phyloP scores from a whole-genome alignment of 2,888 invertebrate genomes.

The Allophyes oxyacanthae region DNA sequence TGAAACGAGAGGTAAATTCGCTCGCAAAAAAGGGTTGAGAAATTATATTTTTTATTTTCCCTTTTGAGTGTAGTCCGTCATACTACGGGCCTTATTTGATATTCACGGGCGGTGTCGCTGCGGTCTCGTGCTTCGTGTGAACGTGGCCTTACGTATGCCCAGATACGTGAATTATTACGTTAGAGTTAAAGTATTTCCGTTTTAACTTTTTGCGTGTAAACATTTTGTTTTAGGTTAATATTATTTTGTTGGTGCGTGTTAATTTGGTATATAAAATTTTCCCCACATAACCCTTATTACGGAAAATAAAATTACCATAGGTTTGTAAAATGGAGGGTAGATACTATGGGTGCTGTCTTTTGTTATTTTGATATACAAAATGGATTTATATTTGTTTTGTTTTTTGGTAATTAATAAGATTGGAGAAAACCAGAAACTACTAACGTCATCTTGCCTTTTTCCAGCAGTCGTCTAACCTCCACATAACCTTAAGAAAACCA shows the following conservation, averaged over 20 bases:
- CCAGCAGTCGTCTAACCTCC: conserved; percentile 7
- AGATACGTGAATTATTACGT: conserved; percentile 41
- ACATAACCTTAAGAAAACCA: conserved; percentile 16
- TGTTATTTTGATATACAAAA: neutral
- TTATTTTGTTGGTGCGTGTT: conserved; percentile 23
- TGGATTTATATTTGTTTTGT: neutral
- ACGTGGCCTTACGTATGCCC: conserved; percentile 36
- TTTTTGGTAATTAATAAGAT: no score
- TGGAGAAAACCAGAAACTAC: no score
- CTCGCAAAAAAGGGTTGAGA: conserved; percentile 32
- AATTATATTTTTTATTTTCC: conserved; percentile 18
- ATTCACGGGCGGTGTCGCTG: conserved; percentile 49
- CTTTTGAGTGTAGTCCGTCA: conserved; percentile 40
- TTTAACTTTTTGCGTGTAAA: conserved; percentile 27
- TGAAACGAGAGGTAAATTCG: conserved; percentile 45
- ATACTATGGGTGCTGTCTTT: neutral
- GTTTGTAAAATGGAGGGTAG: neutral
- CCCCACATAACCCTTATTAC: neutral
- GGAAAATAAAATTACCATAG: conserved; percentile 1
- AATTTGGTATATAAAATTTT: conserved; percentile 8
- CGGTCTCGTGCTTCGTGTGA: conserved; percentile 43
- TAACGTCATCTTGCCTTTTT: no score
- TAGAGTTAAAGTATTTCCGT: conserved; percentile 34
- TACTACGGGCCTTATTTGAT: conserved; percentile 40
- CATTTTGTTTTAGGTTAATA: conserved; percentile 11